A percentile compares a stretch with the other conserved stretches of the same genome.
These are phyloP conservation scores for Lophius americanus DNA, from an alignment of 2,797 vertebrate species.

Conservation along the genomic window DNA sequence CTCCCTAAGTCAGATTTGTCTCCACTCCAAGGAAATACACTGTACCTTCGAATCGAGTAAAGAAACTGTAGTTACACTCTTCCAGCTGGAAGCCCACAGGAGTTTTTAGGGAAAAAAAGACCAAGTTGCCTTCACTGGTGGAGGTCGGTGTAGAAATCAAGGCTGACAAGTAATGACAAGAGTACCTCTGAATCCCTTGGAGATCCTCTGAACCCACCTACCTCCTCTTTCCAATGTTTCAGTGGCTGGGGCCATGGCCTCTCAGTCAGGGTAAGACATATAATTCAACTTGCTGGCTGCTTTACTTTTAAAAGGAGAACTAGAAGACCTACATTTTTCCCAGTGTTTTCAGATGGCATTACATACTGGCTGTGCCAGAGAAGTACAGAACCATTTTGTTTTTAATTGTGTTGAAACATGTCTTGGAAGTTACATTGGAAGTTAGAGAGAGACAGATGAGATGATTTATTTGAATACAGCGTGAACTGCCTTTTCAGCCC, in stretches of 20 bases:
- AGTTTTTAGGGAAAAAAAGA: constrained; percentile 8
- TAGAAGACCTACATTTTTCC: constrained; percentile 4
- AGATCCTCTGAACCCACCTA: constrained; percentile 72
- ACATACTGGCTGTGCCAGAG: constrained; percentile 27
- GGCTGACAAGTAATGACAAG: constrained; percentile 64
- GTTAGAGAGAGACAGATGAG: constrained; percentile 37
- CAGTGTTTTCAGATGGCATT: constrained; percentile 6
- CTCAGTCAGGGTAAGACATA: constrained; percentile 86
- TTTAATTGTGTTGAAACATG: constrained; percentile 32
- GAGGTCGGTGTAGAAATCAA: constrained; percentile 38
- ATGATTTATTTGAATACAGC: constrained; percentile 62
- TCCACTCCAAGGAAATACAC: constrained; percentile 82
- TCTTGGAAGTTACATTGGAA: constrained; percentile 29
- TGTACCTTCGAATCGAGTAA: constrained; percentile 67
- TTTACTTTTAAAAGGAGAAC: constrained; percentile 25
- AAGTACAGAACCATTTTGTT: constrained; percentile 42
- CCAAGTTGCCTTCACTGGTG: constrained; percentile 28
- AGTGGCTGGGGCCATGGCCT: constrained; percentile 85
- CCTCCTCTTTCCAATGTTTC: constrained; percentile 83
- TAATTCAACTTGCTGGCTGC: constrained; percentile 58
- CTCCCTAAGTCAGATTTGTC: constrained; percentile 84
- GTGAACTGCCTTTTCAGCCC: constrained; percentile 51
- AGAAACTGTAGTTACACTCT: constrained; percentile 60
- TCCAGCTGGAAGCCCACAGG: constrained; percentile 40
- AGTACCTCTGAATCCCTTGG: constrained; percentile 72